Conservation (phyloP, 2,888 invertebrate genomes). For the Syrphus vitripennis region DNA sequence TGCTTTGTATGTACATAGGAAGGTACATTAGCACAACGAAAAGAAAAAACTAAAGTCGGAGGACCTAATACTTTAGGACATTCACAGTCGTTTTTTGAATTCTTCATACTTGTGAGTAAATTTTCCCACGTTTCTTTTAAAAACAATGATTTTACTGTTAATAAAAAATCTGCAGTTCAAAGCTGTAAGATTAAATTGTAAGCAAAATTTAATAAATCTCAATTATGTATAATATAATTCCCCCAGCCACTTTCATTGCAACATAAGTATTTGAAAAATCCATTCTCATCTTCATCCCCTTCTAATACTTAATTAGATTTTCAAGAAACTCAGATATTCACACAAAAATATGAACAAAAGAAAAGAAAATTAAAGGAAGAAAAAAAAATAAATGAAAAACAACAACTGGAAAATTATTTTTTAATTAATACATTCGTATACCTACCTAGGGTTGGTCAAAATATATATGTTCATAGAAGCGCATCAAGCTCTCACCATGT, state of each 20-base stretch:
- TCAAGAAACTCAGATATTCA: not conserved
- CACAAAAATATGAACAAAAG: not conserved
- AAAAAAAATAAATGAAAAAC: not conserved
- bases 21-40: no score
- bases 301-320: constrained; percentile 11
- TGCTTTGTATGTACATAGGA: no score
- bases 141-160: no score
- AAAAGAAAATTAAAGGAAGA: not conserved
- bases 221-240: no score
- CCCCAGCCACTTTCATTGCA: not conserved
- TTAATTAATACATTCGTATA: constrained; percentile 69
- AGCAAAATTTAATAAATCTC: not conserved
- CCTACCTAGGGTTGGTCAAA: constrained; percentile 58
- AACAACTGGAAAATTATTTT: constrained; percentile 53
- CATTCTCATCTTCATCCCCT: not conserved
- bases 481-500: constrained; percentile 43
- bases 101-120: no score
- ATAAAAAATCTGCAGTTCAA: no score
- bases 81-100: no score
- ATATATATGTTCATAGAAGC: not conserved
- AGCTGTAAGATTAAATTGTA: not conserved
- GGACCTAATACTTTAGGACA: no score
- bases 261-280: not conserved
- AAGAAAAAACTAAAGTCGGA: no score
- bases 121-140: no score